A percentile compares a stretch with the other conserved stretches of the same genome.
Evolutionary conservation across 2,113 vertebrate species (phyloP).

Genomic region (Leptosomus discolor): DNA sequence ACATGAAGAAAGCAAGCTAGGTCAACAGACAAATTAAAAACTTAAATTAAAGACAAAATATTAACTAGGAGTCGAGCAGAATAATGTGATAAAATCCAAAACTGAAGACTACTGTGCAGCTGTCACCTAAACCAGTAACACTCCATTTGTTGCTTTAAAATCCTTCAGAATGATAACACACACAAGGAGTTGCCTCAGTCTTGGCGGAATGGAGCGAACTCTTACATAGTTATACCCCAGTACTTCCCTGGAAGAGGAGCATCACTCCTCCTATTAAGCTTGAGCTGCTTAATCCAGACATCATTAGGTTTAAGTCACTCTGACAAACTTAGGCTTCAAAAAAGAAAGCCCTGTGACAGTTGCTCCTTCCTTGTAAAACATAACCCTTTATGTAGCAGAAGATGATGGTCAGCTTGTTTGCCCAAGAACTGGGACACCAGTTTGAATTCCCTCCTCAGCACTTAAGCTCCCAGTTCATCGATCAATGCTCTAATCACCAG

Average conservation of each 20-base stretch:
- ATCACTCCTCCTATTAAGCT: neutral
- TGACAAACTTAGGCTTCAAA: neutral
- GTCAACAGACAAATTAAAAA: neutral
- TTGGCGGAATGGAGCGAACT: neutral
- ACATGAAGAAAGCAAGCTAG: neutral
- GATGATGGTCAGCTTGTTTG: neutral
- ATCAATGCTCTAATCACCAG: neutral
- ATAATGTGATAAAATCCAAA: neutral
- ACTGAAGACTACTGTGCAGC: neutral
- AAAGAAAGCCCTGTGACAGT: neutral
- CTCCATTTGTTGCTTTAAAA: neutral
- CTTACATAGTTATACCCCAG: neutral
- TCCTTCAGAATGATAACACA: neutral
- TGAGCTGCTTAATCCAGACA: neutral
- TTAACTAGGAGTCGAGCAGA: neutral
- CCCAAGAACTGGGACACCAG: neutral
- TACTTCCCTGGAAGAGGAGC: neutral
- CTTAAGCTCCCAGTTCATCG: neutral
- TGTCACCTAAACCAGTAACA: neutral
- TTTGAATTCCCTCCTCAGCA: neutral
- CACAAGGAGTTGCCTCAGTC: neutral
- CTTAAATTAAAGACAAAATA: neutral
- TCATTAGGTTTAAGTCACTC: neutral
- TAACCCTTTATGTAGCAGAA: neutral
- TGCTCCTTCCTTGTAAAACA: neutral